Percentiles rank a stretch among this genome's conserved stretches.
These are phyloP conservation scores for Ditylenchus dipsaci DNA, from an alignment of 1,140 invertebrate genomes.

Conservation along the genomic window DNA sequence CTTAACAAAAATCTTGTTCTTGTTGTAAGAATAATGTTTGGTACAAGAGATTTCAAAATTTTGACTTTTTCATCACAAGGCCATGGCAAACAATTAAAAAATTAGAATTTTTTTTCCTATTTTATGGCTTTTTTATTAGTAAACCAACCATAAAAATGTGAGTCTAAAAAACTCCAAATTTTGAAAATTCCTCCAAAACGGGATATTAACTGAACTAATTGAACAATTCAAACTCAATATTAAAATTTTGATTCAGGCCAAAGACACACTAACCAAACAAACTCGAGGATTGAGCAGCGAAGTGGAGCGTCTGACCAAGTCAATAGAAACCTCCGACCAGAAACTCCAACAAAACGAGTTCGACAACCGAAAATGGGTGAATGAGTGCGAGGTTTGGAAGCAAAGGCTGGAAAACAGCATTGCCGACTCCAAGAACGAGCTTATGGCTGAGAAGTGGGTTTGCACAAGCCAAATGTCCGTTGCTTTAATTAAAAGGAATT, in stretches of 20 bases:
- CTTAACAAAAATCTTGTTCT: too few relatives aligned
- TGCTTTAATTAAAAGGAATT: conserved; percentile 12
- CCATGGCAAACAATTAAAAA: too few relatives aligned
- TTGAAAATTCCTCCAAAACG: too few relatives aligned
- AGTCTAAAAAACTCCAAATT: too few relatives aligned
- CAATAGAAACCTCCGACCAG: conserved; percentile 20
- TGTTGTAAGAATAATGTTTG: too few relatives aligned
- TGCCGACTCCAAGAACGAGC: conserved; percentile 21
- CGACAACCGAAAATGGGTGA: conserved; percentile 19
- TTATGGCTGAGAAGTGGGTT: conserved; percentile 22
- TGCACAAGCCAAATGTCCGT: neutral
- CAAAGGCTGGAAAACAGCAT: conserved; percentile 33
- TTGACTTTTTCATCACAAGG: too few relatives aligned
- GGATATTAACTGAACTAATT: too few relatives aligned
- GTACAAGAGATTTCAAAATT: too few relatives aligned
- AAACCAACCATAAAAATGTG: too few relatives aligned
- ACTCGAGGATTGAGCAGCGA: conserved; percentile 15
- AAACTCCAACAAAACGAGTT: conserved; percentile 17
- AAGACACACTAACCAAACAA: conserved; percentile 30
- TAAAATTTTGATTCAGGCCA: conserved; percentile 18
- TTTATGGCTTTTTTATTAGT: too few relatives aligned
- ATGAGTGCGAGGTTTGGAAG: conserved; percentile 26
- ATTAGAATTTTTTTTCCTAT: too few relatives aligned
- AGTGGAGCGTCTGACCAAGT: conserved; percentile 22
- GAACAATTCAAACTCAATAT: too few relatives aligned